phyloP scores from a whole-genome alignment of 92 coral and sea anemone species.

The Siderastrea radians region DNA sequence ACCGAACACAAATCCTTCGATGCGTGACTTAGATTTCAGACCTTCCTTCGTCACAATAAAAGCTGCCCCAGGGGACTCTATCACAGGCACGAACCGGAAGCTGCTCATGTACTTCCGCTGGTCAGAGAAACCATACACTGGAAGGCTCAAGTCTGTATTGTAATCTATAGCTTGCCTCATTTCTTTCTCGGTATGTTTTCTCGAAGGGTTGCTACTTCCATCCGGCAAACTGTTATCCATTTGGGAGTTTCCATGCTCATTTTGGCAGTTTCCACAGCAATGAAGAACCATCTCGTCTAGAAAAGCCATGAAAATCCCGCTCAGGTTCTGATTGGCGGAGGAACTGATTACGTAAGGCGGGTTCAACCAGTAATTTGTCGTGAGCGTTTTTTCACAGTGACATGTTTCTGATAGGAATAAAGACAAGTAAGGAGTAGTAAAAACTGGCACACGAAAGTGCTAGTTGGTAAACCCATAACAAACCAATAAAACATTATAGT shows the following conservation, averaged over 20 bases:
- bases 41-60: conserved; percentile 39
- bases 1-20: conserved; percentile 15
- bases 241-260: not conserved
- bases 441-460: too few species aligned
- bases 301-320: conserved; percentile 63
- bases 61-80: conserved; percentile 53
- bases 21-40: conserved; percentile 11
- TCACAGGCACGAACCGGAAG: conserved; percentile 27
- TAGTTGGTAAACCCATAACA: too few species aligned
- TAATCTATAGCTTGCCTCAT: conserved; percentile 16
- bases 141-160: conserved; percentile 35
- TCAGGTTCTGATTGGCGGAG: conserved; percentile 16
- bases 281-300: conserved; percentile 49
- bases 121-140: conserved; percentile 25
- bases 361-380: conserved; percentile 33
- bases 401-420: conserved; percentile 37
- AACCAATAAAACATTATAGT: too few species aligned
- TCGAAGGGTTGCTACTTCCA: not conserved
- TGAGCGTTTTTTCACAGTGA: conserved; percentile 51
- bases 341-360: conserved; percentile 57
- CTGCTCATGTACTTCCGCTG: conserved; percentile 21
- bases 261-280: conserved; percentile 67
- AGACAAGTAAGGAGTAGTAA: not conserved
- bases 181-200: not conserved
- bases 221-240: not conserved